Evolutionary conservation across 2,797 vertebrate genomes (phyloP), one percentile per base, ranked within the genome.

Genomic region (Pteronotus mesoamericanus): DNA sequence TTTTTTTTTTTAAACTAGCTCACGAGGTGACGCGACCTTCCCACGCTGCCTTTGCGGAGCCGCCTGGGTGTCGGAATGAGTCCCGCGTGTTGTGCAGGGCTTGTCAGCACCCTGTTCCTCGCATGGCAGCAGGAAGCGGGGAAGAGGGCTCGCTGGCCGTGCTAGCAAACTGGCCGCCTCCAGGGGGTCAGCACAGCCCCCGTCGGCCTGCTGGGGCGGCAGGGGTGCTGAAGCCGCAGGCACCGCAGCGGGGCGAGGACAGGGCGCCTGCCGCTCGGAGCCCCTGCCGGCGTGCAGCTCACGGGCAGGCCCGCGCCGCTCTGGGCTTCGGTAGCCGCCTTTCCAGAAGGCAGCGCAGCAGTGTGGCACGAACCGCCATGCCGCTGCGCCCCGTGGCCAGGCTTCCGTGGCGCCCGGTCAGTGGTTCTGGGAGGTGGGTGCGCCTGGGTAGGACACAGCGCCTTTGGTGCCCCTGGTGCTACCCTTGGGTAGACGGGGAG

Each of bases 1-100:
- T 97, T 97, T 97, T 86, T 98, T 53, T 14, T 46, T 24, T 46
- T 7, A 22, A 37, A 97, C 95, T 97, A 97, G 98, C 98, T 98
- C 39, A 8, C 88, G 80, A 95, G 91, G 97, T 97, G 98, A 98
- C 98, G 97, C 97, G 97, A 98, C 98, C 97, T 97, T 97, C 97
- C 97, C 98, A 93, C 91, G 97, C 98, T 97, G 98, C 95, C 95
- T 98, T 96, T 95, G 93, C 98, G 97, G 96, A 96, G 95, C 96
- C 97, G 98, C 97, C 95, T 82, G 82, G 37, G 2, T 59, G 90
- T 97, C 57, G 77, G 95, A 61, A 91, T 86, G 89, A 94, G 83
- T 66, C 53, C 26, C n/a, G 59, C 42, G 94, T 64, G 96, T 93
- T 59, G 79, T 0, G 1, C 61, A 9, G 89, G 96, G 80, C 94